phyloP scores from a whole-genome alignment of 2,888 invertebrate species.

The Ichneumoninae sp. region DNA sequence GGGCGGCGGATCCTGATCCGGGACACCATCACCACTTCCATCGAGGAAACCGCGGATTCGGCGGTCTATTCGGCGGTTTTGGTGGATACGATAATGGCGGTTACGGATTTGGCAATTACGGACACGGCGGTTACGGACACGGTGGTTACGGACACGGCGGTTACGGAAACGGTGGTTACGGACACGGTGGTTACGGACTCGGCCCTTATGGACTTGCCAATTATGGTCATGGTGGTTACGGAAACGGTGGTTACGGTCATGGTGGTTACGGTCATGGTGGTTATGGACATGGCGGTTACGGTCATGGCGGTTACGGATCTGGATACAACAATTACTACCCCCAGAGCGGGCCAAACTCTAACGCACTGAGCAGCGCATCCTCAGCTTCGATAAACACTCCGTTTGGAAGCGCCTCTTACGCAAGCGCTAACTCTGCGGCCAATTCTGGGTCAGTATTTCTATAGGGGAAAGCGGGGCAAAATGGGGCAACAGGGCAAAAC shows the following conservation, averaged over 20 bases:
- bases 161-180: no score
- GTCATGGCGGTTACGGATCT: slow-evolving; percentile 44
- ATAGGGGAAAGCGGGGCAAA: background rate
- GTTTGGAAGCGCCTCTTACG: slow-evolving; percentile 71
- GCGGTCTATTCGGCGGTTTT: slow-evolving; percentile 65
- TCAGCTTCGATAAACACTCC: slow-evolving; percentile 72
- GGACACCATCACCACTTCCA: slow-evolving; percentile 37
- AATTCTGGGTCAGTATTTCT: slow-evolving; percentile 68
- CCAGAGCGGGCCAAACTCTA: background rate
- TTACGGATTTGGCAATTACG: slow-evolving; percentile 16
- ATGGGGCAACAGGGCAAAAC: no score
- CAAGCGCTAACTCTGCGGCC: slow-evolving; percentile 64
- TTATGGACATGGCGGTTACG: slow-evolving; percentile 52
- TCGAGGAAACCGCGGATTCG: slow-evolving; percentile 56
- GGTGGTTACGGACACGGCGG: no score
- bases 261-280: slow-evolving; percentile 49
- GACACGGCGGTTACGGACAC: no score
- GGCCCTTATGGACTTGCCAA: background rate
- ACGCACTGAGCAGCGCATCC: slow-evolving; percentile 64
- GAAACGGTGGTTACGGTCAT: background rate
- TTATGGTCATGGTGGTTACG: slow-evolving; percentile 14
- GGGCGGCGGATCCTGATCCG: slow-evolving; percentile 66
- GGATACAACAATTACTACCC: slow-evolving; percentile 39
- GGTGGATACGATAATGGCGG: slow-evolving; percentile 74
- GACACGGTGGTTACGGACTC: no score